phyloP scores from a whole-genome alignment of 1,140 invertebrate species.

The Chironomus striatipennis region DNA sequence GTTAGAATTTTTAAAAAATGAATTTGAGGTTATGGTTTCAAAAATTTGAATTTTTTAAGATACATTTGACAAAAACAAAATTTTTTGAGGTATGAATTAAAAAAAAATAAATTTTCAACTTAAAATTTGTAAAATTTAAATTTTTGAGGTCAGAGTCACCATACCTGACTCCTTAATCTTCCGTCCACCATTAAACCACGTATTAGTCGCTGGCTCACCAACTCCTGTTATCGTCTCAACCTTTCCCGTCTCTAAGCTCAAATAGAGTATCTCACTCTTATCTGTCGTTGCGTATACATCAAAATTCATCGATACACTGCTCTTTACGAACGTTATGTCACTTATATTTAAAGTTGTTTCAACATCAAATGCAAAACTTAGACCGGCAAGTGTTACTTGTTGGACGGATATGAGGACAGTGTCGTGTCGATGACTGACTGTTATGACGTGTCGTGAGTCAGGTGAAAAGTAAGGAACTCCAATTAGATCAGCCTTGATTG shows the following conservation, averaged over 20 bases:
- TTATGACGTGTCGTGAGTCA: constrained; percentile 61
- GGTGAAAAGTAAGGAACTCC: constrained; percentile 64
- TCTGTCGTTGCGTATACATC: constrained; percentile 67
- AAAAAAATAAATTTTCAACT: not conserved
- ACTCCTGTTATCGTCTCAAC: constrained; percentile 72
- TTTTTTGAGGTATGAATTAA: too few relatives aligned
- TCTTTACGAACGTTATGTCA: constrained; percentile 69
- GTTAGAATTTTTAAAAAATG: not conserved
- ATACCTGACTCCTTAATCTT: not conserved
- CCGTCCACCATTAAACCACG: constrained; percentile 2
- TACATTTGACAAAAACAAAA: too few relatives aligned
- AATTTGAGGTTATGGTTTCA: not conserved
- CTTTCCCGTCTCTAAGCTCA: constrained; percentile 67
- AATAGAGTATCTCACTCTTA: constrained; percentile 65
- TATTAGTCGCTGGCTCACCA: constrained; percentile 43
- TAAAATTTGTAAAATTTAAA: not conserved
- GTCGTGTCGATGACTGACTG: constrained; percentile 49
- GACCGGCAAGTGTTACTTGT: constrained; percentile 55
- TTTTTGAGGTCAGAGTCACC: not conserved
- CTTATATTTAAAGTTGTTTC: constrained; percentile 69
- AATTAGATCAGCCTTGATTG: constrained; percentile 51
- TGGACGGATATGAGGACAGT: constrained; percentile 65
- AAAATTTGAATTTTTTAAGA: too few relatives aligned
- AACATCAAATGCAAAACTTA: constrained; percentile 67
- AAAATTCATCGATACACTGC: constrained; percentile 63